phyloP scores from a whole-genome alignment of 2,797 vertebrate genomes.

The Cyclura pinguis region DNA sequence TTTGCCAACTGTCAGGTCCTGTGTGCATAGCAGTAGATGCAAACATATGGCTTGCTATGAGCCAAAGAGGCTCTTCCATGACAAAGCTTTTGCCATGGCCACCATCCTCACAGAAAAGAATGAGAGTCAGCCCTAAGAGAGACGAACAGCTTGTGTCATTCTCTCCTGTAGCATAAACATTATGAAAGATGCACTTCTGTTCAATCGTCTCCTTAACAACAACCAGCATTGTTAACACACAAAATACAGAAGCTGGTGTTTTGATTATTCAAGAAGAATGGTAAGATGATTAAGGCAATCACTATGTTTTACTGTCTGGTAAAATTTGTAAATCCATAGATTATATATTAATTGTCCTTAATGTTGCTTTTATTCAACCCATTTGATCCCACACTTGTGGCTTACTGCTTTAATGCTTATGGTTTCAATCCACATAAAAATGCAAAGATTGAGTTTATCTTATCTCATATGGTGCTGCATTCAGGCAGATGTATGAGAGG shows the following conservation, averaged over 20 bases:
- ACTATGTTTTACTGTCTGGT: neutral
- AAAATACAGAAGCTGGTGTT: neutral
- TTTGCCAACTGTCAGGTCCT: neutral
- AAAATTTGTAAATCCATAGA: conserved; percentile 1
- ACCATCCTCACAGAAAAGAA: neutral
- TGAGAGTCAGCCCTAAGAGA: neutral
- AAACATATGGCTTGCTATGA: neutral
- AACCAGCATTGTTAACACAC: neutral
- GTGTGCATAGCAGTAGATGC: neutral
- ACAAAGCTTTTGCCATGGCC: neutral
- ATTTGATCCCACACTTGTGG: conserved; percentile 1
- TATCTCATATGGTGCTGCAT: neutral
- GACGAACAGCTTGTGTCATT: neutral
- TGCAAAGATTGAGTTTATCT: conserved; percentile 19
- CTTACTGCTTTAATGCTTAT: conserved; percentile 6
- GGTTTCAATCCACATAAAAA: neutral
- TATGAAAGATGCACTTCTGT: neutral
- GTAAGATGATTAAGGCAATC: neutral
- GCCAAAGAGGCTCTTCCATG: neutral
- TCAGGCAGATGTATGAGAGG: neutral
- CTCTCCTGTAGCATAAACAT: neutral
- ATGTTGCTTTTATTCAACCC: conserved; percentile 20
- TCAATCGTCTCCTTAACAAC: neutral
- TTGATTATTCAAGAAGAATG: neutral
- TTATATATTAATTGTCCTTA: conserved; percentile 21